A percentile compares a stretch with the other conserved stretches of the same genome.
phyloP scores from a whole-genome alignment of 2,888 invertebrate genomes.

The Perizoma flavofasciatum region DNA sequence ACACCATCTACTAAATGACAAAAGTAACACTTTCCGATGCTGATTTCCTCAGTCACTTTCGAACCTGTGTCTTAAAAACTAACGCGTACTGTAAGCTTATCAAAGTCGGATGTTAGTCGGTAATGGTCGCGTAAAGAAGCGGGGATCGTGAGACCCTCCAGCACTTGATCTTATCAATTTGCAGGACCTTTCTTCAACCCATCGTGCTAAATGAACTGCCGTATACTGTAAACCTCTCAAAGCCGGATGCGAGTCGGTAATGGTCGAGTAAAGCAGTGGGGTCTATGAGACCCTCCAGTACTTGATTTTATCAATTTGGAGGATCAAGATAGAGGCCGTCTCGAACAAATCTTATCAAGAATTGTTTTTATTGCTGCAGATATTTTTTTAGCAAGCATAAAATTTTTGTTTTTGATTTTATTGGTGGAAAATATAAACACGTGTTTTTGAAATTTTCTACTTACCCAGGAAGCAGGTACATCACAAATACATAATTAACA shows the following conservation, averaged over 20 bases:
- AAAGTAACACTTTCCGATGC: too few relatives aligned
- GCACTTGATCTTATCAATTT: constrained; percentile 62
- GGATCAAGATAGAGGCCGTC: constrained; percentile 34
- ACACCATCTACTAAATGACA: too few relatives aligned
- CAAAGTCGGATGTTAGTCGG: constrained; percentile 61
- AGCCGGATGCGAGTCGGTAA: constrained; percentile 68
- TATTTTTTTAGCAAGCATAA: too few relatives aligned
- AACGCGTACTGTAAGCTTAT: constrained; percentile 59
- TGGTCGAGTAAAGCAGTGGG: constrained; percentile 72
- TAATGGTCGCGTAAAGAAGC: constrained; percentile 73
- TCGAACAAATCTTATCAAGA: constrained; percentile 17
- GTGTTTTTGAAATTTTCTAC: too few relatives aligned
- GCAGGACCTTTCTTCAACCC: constrained; percentile 45
- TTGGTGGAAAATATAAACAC: too few relatives aligned
- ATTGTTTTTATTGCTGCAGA: constrained; percentile 4
- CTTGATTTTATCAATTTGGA: constrained; percentile 66
- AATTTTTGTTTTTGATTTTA: too few relatives aligned
- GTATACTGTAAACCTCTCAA: constrained; percentile 61
- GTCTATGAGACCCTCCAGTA: constrained; percentile 44
- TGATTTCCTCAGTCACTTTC: too few relatives aligned
- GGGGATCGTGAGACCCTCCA: constrained; percentile 54
- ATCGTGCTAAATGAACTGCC: constrained; percentile 3
- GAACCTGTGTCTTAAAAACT: too few relatives aligned
- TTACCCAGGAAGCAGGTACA: too few relatives aligned
- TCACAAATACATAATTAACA: too few relatives aligned